A percentile compares a stretch with the other conserved stretches of the same genome.
Conservation (phyloP, 2,888 invertebrate genomes). For the Ormyrus rosae region DNA sequence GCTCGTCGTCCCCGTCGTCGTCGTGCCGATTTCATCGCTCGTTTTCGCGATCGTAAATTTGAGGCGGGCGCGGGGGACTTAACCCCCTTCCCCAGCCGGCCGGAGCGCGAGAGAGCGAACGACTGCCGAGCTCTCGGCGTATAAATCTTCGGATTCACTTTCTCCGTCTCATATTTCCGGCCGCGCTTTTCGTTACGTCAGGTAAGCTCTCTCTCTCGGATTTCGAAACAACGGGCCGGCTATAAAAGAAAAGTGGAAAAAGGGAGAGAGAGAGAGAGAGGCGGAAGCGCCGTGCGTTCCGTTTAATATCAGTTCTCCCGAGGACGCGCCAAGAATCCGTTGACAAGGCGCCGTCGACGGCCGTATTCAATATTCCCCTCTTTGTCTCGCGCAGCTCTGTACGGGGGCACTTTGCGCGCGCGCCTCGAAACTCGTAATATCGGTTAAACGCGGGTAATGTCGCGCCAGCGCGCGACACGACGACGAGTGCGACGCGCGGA, state of each 20-base stretch:
- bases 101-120: background rate
- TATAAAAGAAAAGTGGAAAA: constrained; percentile 44
- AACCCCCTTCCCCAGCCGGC: background rate
- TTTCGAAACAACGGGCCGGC: constrained; percentile 32
- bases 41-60: constrained; percentile 42
- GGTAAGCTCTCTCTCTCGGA: constrained; percentile 37
- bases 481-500: background rate
- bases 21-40: background rate
- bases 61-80: constrained; percentile 1
- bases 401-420: constrained; percentile 23
- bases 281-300: constrained; percentile 1
- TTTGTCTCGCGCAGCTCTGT: background rate
- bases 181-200: constrained; percentile 24
- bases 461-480: background rate
- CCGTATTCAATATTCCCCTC: constrained; percentile 45
- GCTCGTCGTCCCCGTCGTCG: background rate
- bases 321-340: background rate
- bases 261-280: constrained; percentile 21
- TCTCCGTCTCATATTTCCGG: constrained; percentile 18
- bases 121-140: background rate
- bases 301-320: constrained; percentile 54
- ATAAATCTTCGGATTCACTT: background rate
- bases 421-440: constrained; percentile 51
- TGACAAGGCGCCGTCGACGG: constrained; percentile 20
- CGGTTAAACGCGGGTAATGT: constrained; percentile 36